Percentiles rank a stretch among this genome's conserved stretches.
These are phyloP conservation scores for Myotis planiceps DNA, from an alignment of 2,797 vertebrate genomes.

Conservation along the genomic window DNA sequence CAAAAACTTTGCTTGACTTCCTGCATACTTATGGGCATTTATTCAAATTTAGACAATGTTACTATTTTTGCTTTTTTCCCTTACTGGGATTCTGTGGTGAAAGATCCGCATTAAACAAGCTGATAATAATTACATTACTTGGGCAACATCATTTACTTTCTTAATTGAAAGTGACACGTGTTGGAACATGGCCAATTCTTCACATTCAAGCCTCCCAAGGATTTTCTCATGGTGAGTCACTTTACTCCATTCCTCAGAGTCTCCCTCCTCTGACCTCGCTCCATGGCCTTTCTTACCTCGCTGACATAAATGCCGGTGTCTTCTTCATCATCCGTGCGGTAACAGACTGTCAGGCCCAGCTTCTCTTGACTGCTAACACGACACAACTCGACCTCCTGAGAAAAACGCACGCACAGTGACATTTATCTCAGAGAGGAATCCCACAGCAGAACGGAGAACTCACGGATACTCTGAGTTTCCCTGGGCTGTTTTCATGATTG, in stretches of 20 bases:
- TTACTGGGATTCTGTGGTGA: slow-evolving; percentile 58
- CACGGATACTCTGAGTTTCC: not conserved
- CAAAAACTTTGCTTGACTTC: slow-evolving; percentile 32
- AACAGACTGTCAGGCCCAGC: slow-evolving; percentile 96
- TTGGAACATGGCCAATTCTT: slow-evolving; percentile 61
- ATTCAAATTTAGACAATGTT: slow-evolving; percentile 63
- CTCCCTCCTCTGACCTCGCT: accelerated
- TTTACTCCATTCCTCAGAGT: not conserved
- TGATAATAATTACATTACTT: slow-evolving; percentile 76
- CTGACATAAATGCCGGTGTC: slow-evolving; percentile 97
- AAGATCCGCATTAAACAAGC: slow-evolving; percentile 72
- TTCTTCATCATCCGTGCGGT: slow-evolving; percentile 97
- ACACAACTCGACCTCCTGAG: slow-evolving; percentile 95
- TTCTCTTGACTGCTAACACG: slow-evolving; percentile 95
- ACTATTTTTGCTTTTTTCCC: slow-evolving; percentile 45
- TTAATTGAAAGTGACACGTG: slow-evolving; percentile 77
- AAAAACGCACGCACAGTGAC: not conserved
- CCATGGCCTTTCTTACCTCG: slow-evolving; percentile 89
- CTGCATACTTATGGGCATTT: slow-evolving; percentile 29
- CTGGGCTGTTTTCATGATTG: not conserved
- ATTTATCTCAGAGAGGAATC: slow-evolving; percentile 54
- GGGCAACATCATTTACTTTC: slow-evolving; percentile 74
- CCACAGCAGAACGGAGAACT: not conserved
- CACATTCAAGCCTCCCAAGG: not conserved
- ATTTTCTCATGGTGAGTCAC: not conserved